Base-by-base conservation (phyloP, 2,888 invertebrate genomes). In the Pelosia muscerda region DNA sequence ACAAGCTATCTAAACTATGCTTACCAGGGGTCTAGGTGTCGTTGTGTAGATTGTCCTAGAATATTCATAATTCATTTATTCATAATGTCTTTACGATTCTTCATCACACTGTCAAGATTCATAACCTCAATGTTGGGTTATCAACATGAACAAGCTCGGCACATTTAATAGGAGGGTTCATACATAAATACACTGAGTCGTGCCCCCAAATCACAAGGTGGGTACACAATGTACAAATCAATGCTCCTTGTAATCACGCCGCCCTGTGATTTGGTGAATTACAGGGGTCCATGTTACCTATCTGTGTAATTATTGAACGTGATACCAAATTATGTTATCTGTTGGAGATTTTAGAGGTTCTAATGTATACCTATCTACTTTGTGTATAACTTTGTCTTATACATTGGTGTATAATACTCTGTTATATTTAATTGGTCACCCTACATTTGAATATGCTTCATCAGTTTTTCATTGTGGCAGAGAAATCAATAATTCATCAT, bases 181-280 rank as follows among this genome's bases (percentile, higher is more conserved):
- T n/a, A 22, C 53, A 49, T 60, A 68, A 68, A 64, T 49, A 31
- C 56, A 31, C 54, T 65, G 66, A 67, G 60, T 68, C 59, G 57
- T 28, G 42, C 26, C 71, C 53, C n/a, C 69, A 79, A 76, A 79
- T 79, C 66, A 81, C 68, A 76, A 79, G 78, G 79, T 79, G 81
- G 57, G 63, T 38, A 80, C 73, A 78, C 78, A 78, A 77, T 77
- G 68, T 10, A 59, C 26, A 60, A 42, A 42, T 42, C 42, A 42
- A 11, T 1, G 13, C 42, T 5, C 69, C 57, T 68, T 80, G 59
- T 77, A 73, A 79, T 79, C 80, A 63, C 15, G 11, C 6, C 55
- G 61, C 69, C 59, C 77, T 78, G 28, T 79, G 54, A 78, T 78
- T 69, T 68, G 15, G 5, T 59, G 67, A 74, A 79, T 80, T 63